Percentiles rank a stretch among this genome's conserved stretches.
Conservation (phyloP, 2,797 vertebrate species). For the Pantherophis vulpinus region DNA sequence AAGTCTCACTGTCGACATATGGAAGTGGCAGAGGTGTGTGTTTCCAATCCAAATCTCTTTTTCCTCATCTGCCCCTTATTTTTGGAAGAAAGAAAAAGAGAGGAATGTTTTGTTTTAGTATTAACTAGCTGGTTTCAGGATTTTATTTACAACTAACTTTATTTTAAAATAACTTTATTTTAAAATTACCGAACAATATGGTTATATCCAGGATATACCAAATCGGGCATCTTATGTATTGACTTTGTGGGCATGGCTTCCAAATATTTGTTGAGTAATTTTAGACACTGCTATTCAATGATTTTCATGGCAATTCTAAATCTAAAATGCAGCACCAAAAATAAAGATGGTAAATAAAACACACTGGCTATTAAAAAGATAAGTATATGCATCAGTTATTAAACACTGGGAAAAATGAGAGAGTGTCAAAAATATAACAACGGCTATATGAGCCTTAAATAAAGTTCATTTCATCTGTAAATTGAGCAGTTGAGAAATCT, state of each 20-base stretch:
- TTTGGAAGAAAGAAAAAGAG: background rate
- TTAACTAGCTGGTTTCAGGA: background rate
- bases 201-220: background rate
- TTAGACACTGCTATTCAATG: background rate
- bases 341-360: background rate
- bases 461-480: background rate
- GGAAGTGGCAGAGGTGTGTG: background rate
- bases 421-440: background rate
- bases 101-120: background rate
- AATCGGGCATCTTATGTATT: background rate
- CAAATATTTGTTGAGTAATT: background rate
- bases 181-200: background rate
- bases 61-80: background rate
- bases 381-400: background rate
- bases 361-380: background rate
- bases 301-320: background rate
- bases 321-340: background rate
- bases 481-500: background rate
- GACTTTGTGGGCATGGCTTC: background rate
- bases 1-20: accelerated
- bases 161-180: background rate
- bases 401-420: background rate
- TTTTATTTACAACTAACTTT: background rate
- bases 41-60: background rate
- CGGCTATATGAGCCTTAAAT: background rate